These are phyloP conservation scores for Coregonus suidteri DNA, from an alignment of 2,797 vertebrate genomes.

Conservation along the genomic window DNA sequence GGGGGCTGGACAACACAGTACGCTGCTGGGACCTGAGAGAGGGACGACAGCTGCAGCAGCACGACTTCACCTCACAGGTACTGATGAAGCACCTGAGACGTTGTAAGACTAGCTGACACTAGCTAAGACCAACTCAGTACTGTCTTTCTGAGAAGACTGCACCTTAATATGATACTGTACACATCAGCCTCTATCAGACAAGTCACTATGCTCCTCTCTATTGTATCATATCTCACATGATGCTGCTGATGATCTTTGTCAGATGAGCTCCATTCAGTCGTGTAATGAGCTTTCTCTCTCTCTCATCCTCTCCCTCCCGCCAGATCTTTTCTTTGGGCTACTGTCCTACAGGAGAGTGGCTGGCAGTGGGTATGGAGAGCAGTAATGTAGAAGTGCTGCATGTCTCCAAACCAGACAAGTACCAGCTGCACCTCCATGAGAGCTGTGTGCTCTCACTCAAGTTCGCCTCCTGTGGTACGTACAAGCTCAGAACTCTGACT, in stretches of 20 bases:
- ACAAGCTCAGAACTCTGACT: too few relatives aligned
- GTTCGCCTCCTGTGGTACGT: constrained; percentile 73
- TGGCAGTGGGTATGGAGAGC: constrained; percentile 78
- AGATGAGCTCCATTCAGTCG: constrained; percentile 60
- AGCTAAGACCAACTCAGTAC: too few relatives aligned
- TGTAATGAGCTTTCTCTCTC: constrained; percentile 39
- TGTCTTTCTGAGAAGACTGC: too few relatives aligned
- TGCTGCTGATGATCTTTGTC: constrained; percentile 46
- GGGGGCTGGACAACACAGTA: constrained; percentile 87
- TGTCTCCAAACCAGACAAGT: constrained; percentile 78
- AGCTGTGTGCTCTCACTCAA: constrained; percentile 78
- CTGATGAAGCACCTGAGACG: too few relatives aligned
- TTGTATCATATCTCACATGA: background rate
- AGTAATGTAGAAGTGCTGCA: constrained; percentile 77
- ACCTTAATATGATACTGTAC: too few relatives aligned
- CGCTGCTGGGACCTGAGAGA: constrained; percentile 89
- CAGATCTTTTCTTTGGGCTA: constrained; percentile 77
- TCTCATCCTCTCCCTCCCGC: background rate
- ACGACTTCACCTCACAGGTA: constrained; percentile 82
- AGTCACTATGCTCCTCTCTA: too few relatives aligned
- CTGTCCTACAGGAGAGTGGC: constrained; percentile 76
- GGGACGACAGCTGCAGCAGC: constrained; percentile 84
- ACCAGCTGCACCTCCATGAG: constrained; percentile 80
- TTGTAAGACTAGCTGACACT: background rate
- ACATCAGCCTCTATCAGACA: too few relatives aligned